Evolutionary conservation across 2,797 vertebrate genomes (phyloP).

Genomic region (Potorous gilbertii): DNA sequence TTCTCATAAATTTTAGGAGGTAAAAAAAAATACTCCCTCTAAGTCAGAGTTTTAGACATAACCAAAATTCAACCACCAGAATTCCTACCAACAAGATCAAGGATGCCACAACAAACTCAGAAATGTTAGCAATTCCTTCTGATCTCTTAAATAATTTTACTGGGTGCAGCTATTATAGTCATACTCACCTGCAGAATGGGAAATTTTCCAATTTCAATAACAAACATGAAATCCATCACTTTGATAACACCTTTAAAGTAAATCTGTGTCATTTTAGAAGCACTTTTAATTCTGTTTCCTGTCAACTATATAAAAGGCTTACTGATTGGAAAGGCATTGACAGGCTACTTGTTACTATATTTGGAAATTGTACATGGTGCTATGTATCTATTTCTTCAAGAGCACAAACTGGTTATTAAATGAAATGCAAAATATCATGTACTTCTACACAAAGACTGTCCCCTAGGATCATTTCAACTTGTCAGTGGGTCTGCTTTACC

Average conservation of each 20-base stretch:
- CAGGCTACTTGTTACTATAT: constrained; percentile 25
- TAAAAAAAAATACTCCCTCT: background rate
- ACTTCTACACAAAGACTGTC: constrained; percentile 52
- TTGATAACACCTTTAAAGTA: background rate
- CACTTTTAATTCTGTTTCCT: constrained; percentile 30
- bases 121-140: background rate
- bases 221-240: constrained; percentile 22
- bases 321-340: background rate
- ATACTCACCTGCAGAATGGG: constrained; percentile 2
- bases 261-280: constrained; percentile 18
- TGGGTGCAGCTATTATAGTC: constrained; percentile 6
- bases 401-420: constrained; percentile 25
- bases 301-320: background rate
- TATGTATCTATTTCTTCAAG: constrained; percentile 45
- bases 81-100: constrained; percentile 6
- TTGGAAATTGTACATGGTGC: constrained; percentile 32
- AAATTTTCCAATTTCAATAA: constrained; percentile 26
- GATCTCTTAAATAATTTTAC: background rate
- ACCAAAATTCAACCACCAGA: constrained; percentile 9
- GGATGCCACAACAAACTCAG: constrained; percentile 8
- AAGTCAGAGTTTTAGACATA: constrained; percentile 49
- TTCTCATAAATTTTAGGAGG: background rate
- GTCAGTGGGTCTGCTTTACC: constrained; percentile 9
- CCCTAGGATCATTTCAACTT: constrained; percentile 25
- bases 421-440: constrained; percentile 3